A percentile compares a stretch with the other conserved stretches of the same genome.
Conservation (phyloP, 2,113 vertebrate species). For the Nyctibius bracteatus region DNA sequence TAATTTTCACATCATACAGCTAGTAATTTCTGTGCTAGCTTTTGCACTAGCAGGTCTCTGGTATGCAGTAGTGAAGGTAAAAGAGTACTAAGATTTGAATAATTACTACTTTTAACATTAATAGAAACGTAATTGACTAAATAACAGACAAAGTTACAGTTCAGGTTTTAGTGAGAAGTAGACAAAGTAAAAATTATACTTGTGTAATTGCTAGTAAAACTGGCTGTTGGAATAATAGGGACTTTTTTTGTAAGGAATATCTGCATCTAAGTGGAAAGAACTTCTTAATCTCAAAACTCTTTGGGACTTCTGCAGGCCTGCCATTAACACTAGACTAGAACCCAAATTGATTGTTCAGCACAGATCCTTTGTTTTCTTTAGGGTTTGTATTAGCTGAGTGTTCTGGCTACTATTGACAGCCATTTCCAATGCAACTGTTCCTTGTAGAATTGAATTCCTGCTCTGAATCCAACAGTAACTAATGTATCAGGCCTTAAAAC, state of each 20-base stretch:
- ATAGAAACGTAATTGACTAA: neutral
- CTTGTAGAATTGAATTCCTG: neutral
- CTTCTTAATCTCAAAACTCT: neutral
- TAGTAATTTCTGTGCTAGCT: constrained; percentile 18
- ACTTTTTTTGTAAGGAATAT: neutral
- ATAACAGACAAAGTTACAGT: neutral
- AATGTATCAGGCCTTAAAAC: neutral
- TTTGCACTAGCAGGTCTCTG: constrained; percentile 48
- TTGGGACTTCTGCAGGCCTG: neutral
- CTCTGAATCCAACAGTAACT: neutral
- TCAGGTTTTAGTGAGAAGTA: neutral
- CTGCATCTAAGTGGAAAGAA: neutral
- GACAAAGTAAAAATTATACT: neutral
- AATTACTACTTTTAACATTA: neutral
- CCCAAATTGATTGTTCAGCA: neutral
- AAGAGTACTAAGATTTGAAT: constrained; percentile 28
- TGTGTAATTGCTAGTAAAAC: neutral
- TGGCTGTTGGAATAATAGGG: neutral
- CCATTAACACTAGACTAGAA: neutral
- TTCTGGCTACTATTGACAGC: neutral
- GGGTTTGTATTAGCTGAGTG: neutral
- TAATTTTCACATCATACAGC: neutral
- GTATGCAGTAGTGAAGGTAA: constrained; percentile 38
- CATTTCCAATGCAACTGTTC: neutral
- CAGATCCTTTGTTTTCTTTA: neutral